Conservation (phyloP, 1,140 invertebrate species). For the Bombus waltoni region DNA sequence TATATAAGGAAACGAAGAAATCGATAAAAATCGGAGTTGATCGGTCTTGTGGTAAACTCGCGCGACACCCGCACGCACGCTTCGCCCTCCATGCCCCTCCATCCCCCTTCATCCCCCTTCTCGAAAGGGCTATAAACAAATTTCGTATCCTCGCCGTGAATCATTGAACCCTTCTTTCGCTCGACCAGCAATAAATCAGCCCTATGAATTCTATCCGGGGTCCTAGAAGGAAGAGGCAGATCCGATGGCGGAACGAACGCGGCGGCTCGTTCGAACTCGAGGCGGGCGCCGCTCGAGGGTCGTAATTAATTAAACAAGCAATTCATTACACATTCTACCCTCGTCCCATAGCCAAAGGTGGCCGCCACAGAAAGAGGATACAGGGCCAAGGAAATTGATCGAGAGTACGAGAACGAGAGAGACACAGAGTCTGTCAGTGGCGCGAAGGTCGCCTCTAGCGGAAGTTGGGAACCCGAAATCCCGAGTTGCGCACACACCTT, state of each 20-base stretch:
- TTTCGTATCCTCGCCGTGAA: background rate
- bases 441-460: constrained; percentile 50
- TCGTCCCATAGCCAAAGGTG: constrained; percentile 72
- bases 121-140: background rate
- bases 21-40: no score
- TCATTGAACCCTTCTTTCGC: constrained; percentile 7
- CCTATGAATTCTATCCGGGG: constrained; percentile 35
- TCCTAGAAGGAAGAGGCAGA: background rate
- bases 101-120: no score
- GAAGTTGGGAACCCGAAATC: constrained; percentile 50
- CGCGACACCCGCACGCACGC: no score
- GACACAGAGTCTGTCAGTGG: constrained; percentile 67
- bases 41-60: no score
- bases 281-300: constrained; percentile 68
- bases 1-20: no score
- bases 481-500: constrained; percentile 34
- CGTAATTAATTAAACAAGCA: constrained; percentile 84
- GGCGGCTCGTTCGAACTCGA: constrained; percentile 13
- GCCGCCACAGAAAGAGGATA: constrained; percentile 74
- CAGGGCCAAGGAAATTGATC: constrained; percentile 80
- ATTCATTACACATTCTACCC: constrained; percentile 83
- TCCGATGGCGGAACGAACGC: constrained; percentile 22
- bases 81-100: no score
- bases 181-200: constrained; percentile 35
- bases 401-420: constrained; percentile 68